Conservation (phyloP, 2,113 vertebrate species). For the Argyrosomus japonicus region DNA sequence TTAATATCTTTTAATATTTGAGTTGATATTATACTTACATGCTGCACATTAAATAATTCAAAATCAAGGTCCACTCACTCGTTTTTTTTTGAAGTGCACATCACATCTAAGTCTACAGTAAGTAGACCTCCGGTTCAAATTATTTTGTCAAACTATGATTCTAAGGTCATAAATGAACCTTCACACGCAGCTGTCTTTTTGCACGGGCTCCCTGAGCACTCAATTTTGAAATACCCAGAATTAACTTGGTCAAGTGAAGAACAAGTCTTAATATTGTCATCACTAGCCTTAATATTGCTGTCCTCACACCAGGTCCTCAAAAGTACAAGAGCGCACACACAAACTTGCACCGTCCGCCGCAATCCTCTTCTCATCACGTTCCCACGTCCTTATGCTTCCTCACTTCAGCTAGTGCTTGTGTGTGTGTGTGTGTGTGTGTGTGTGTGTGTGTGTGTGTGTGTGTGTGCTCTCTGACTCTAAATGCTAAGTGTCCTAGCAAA, state of each 20-base stretch:
- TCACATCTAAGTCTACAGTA: neutral
- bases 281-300: constrained; percentile 24
- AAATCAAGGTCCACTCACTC: neutral
- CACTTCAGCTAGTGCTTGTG: neutral
- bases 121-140: neutral
- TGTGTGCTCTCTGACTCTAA: constrained; percentile 35
- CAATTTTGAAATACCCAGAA: constrained; percentile 12
- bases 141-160: constrained; percentile 13
- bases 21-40: neutral
- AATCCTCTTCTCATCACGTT: constrained; percentile 38
- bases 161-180: constrained; percentile 18
- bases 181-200: neutral
- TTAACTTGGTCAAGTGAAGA: constrained; percentile 29
- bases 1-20: neutral
- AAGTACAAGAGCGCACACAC: constrained; percentile 38
- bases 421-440: constrained; percentile 3
- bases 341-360: constrained; percentile 11
- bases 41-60: neutral
- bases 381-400: constrained; percentile 43
- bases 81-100: too few relatives aligned
- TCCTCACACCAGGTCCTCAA: constrained; percentile 28
- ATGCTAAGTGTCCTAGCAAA: constrained; percentile 70
- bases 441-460: constrained; percentile 11
- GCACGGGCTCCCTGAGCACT: neutral
- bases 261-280: constrained; percentile 22